These are phyloP conservation scores for Enteromius viviparus DNA, from an alignment of 2,797 vertebrate genomes.

Conservation along the genomic window DNA sequence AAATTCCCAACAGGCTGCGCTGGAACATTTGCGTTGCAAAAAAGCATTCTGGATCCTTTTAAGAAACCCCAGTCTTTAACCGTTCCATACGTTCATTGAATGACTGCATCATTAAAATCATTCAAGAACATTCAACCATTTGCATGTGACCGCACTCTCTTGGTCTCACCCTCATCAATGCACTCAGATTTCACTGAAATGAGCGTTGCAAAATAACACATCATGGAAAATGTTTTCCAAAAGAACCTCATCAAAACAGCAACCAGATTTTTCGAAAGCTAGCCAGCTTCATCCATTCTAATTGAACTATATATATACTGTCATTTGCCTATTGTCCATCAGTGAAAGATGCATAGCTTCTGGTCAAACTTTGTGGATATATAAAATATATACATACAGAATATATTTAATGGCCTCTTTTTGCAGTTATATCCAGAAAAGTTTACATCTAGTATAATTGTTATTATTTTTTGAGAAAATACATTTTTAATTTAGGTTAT, in stretches of 20 bases:
- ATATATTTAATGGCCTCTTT: neutral
- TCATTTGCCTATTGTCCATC: neutral
- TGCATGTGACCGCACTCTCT: conserved; percentile 35
- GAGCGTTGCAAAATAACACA: conserved; percentile 22
- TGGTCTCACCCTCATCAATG: conserved; percentile 23
- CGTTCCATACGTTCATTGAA: conserved; percentile 9
- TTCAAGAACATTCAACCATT: conserved; percentile 35
- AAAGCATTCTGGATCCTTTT: conserved; percentile 32
- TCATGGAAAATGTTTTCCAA: conserved; percentile 34
- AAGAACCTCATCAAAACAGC: conserved; percentile 33
- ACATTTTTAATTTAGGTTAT: too few relatives aligned
- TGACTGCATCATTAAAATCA: conserved; percentile 28
- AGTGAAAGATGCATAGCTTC: neutral
- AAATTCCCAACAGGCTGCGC: conserved; percentile 17
- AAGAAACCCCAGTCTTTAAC: conserved; percentile 18
- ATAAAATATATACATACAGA: neutral
- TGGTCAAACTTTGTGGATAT: too few relatives aligned
- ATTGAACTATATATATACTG: conserved; percentile 4
- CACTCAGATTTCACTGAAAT: conserved; percentile 27
- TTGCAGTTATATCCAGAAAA: too few relatives aligned
- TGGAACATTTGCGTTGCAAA: conserved; percentile 5
- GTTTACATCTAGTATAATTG: too few relatives aligned
- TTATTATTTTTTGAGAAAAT: too few relatives aligned
- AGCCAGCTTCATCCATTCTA: conserved; percentile 17
- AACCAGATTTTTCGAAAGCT: conserved; percentile 38